These are phyloP conservation scores for Falco berigora DNA, from an alignment of 2,797 vertebrate species.

Conservation along the genomic window DNA sequence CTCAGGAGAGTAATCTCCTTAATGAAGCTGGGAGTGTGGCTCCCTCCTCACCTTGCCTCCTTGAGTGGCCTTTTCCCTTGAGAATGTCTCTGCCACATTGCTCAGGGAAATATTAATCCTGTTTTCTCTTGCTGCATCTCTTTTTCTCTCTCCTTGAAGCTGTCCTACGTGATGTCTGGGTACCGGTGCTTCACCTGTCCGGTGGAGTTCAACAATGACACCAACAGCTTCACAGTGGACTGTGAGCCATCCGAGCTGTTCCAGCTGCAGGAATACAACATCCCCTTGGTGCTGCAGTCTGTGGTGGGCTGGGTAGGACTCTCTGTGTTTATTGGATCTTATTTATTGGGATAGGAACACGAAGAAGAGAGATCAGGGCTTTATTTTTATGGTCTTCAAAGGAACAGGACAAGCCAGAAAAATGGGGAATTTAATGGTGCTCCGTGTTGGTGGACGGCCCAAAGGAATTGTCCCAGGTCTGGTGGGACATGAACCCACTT, in stretches of 20 bases:
- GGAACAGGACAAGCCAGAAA: not conserved
- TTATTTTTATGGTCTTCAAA: not conserved
- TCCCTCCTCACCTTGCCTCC: not conserved
- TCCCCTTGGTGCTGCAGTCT: constrained; percentile 84
- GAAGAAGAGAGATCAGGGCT: not conserved
- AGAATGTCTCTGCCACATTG: not conserved
- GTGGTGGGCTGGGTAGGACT: constrained; percentile 85
- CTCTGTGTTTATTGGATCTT: not conserved
- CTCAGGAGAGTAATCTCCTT: not conserved
- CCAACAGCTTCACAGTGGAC: constrained; percentile 94
- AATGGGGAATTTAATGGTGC: not conserved
- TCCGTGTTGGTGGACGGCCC: not conserved
- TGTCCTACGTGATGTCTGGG: constrained; percentile 94
- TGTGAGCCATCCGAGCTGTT: constrained; percentile 92
- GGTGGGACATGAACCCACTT: not conserved
- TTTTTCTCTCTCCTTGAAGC: constrained; percentile 61
- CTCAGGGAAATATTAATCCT: not conserved
- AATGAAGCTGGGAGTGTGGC: not conserved
- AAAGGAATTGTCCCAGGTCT: not conserved
- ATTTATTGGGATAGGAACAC: not conserved
- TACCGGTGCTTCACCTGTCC: constrained; percentile 95
- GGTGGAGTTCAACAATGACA: constrained; percentile 95
- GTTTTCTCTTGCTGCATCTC: not conserved
- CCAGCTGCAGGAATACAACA: constrained; percentile 88
- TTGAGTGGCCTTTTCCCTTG: not conserved